These are phyloP conservation scores for Chloromyia formosa DNA, from an alignment of 2,888 invertebrate species.

Conservation along the genomic window DNA sequence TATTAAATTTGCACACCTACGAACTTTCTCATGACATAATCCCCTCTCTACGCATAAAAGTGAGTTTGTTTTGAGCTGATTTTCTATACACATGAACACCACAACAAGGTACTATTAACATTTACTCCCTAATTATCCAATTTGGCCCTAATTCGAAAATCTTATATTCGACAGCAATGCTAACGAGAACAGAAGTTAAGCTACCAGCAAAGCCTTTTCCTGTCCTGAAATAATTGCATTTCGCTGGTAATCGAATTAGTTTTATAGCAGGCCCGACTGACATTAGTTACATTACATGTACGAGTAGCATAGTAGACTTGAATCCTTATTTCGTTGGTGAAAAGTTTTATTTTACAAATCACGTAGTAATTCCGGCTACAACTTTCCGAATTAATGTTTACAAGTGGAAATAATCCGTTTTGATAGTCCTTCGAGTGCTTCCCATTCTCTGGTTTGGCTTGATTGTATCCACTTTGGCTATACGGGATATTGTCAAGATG, in stretches of 20 bases:
- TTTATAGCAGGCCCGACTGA: background rate
- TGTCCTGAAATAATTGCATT: conserved; percentile 10
- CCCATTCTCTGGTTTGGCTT: background rate
- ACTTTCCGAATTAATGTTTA: conserved; percentile 26
- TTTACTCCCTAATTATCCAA: background rate
- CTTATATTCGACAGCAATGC: background rate
- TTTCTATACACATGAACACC: background rate
- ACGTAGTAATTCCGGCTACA: conserved; percentile 1
- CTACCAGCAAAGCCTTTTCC: background rate
- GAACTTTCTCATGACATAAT: no score
- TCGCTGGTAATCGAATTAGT: conserved; percentile 11
- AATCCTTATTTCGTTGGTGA: background rate
- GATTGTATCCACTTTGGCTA: background rate
- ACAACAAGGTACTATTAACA: background rate
- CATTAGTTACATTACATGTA: background rate
- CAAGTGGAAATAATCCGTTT: conserved; percentile 16
- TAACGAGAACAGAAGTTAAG: background rate
- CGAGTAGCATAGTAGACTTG: background rate
- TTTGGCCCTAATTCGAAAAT: background rate
- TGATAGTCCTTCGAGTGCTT: background rate
- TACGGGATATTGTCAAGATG: background rate
- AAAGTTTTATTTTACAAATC: conserved; percentile 10
- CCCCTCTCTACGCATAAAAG: no score
- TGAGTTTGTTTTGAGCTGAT: no score
- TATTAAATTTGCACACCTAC: no score